Conservation (phyloP, 2,888 invertebrate genomes). For the Idaea aversata region DNA sequence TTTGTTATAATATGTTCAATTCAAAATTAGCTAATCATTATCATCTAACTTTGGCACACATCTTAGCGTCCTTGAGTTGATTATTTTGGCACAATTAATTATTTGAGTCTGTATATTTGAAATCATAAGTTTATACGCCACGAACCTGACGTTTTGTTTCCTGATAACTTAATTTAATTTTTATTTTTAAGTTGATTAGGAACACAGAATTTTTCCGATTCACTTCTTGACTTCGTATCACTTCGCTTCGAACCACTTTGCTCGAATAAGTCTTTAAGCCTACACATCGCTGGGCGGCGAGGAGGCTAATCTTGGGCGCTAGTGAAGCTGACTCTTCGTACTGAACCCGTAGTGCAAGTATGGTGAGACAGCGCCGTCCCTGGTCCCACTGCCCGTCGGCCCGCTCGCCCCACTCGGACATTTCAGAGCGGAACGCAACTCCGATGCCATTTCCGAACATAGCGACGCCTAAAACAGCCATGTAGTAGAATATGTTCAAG, state of each 20-base stretch:
- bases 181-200: background rate
- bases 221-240: constrained; percentile 3
- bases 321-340: constrained; percentile 75
- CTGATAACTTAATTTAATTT: background rate
- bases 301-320: constrained; percentile 68
- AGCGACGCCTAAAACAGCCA: constrained; percentile 80
- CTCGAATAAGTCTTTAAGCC: constrained; percentile 34
- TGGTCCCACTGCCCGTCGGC: constrained; percentile 53
- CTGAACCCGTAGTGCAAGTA: constrained; percentile 83
- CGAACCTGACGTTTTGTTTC: background rate
- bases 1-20: background rate
- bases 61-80: background rate
- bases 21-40: background rate
- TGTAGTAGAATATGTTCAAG: constrained; percentile 18
- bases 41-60: background rate
- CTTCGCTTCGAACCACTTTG: constrained; percentile 16
- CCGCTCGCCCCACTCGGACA: constrained; percentile 80
- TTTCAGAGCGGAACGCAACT: constrained; percentile 84
- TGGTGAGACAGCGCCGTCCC: constrained; percentile 81
- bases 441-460: constrained; percentile 87
- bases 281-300: constrained; percentile 74
- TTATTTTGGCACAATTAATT: background rate
- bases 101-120: background rate
- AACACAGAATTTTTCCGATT: background rate
- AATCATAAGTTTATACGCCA: background rate